A percentile compares a stretch with the other conserved stretches of the same genome.
phyloP scores from a whole-genome alignment of 2,113 vertebrate genomes.

The Turdus rufiventris region DNA sequence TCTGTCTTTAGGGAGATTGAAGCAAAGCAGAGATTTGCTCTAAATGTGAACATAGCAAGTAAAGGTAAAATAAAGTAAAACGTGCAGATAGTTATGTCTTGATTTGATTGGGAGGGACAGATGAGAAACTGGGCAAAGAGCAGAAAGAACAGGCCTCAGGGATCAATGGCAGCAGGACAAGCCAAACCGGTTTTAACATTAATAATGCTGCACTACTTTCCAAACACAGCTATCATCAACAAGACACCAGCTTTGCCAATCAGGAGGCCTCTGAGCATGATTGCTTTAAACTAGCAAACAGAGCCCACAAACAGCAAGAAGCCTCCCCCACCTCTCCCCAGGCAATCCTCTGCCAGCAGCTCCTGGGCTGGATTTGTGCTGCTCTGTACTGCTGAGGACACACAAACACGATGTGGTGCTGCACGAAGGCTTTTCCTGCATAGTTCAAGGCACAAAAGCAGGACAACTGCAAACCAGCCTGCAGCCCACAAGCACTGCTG shows the following conservation, averaged over 20 bases:
- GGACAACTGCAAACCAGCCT: background rate
- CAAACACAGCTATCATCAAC: slow-evolving; percentile 65
- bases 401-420: background rate
- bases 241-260: slow-evolving; percentile 64
- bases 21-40: background rate
- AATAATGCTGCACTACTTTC: slow-evolving; percentile 66
- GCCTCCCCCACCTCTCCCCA: background rate
- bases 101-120: slow-evolving; percentile 74
- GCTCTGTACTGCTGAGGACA: background rate
- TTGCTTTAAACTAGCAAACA: slow-evolving; percentile 30
- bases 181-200: slow-evolving; percentile 80
- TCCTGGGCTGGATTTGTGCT: background rate
- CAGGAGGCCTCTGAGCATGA: slow-evolving; percentile 26
- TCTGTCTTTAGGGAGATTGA: background rate
- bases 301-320: background rate
- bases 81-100: slow-evolving; percentile 46
- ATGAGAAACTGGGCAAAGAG: slow-evolving; percentile 70
- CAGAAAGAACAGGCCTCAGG: slow-evolving; percentile 68
- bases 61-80: slow-evolving; percentile 39
- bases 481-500: background rate
- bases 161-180: slow-evolving; percentile 72
- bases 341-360: background rate
- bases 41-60: background rate
- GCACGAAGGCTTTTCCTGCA: background rate
- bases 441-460: background rate